These are phyloP conservation scores for Periophthalmodon schlosseri DNA, from an alignment of 2,113 vertebrate species.

Conservation along the genomic window DNA sequence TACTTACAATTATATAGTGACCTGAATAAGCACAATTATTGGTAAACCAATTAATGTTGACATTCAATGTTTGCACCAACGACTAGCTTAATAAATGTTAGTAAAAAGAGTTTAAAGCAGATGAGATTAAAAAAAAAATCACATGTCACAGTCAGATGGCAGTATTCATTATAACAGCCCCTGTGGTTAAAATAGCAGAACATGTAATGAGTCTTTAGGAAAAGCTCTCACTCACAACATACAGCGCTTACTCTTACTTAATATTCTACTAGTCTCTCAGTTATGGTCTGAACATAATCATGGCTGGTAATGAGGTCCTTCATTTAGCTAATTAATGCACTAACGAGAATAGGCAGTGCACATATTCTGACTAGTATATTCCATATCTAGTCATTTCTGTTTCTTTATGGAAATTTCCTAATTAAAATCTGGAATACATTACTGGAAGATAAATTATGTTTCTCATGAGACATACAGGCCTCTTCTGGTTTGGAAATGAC, in stretches of 20 bases:
- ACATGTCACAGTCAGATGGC: not conserved
- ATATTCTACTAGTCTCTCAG: slow-evolving; percentile 13
- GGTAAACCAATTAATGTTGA: no score
- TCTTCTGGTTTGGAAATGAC: not conserved
- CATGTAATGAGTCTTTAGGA: not conserved
- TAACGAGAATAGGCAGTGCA: slow-evolving; percentile 36
- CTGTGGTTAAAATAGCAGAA: not conserved
- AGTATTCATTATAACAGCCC: not conserved
- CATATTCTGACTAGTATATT: slow-evolving; percentile 7
- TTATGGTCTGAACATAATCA: slow-evolving; percentile 21
- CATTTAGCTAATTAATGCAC: slow-evolving; percentile 40
- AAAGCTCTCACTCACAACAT: not conserved
- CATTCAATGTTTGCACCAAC: not conserved
- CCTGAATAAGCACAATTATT: no score
- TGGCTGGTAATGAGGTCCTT: slow-evolving; percentile 37
- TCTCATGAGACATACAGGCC: not conserved
- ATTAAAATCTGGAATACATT: slow-evolving; percentile 25
- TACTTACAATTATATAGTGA: no score
- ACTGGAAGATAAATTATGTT: not conserved
- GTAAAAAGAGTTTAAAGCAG: not conserved
- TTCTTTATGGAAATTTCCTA: slow-evolving; percentile 10
- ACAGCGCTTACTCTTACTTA: not conserved
- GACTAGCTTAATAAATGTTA: not conserved
- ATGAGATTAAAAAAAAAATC: not conserved
- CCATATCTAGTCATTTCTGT: not conserved